These are phyloP conservation scores for Neoarius graeffei DNA, from an alignment of 2,113 vertebrate species.

Conservation along the genomic window DNA sequence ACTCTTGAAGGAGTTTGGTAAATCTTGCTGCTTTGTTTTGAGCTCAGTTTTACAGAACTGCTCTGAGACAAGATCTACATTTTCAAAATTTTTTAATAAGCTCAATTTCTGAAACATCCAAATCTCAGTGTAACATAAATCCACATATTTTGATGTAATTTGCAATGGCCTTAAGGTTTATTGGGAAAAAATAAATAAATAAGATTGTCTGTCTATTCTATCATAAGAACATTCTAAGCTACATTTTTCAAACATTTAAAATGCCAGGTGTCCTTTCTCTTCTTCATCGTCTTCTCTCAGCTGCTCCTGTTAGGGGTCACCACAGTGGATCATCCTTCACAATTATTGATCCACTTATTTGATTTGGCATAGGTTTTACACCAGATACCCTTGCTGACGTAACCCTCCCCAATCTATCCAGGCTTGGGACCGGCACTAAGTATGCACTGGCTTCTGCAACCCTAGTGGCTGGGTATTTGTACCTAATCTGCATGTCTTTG, in stretches of 20 bases:
- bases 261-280: no score
- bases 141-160: slow-evolving; percentile 73
- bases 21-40: background rate
- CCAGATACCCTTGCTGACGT: no score
- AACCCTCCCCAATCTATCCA: no score
- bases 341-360: no score
- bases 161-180: slow-evolving; percentile 65
- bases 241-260: background rate
- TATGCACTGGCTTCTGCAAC: no score
- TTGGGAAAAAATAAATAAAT: slow-evolving; percentile 58
- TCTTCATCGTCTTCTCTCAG: no score
- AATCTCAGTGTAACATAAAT: slow-evolving; percentile 57
- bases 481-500: no score
- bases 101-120: slow-evolving; percentile 33
- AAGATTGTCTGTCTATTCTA: background rate
- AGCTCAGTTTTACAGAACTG: background rate
- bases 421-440: no score
- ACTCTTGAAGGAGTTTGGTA: background rate
- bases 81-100: background rate
- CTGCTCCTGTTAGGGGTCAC: no score
- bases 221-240: background rate
- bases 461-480: no score
- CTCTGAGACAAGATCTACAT: background rate
- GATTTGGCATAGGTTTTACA: no score
- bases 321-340: no score